Percentiles rank a stretch among this genome's conserved stretches.
These are phyloP conservation scores for Oreochromis mossambicus DNA, from an alignment of 2,797 vertebrate species.

Conservation along the genomic window DNA sequence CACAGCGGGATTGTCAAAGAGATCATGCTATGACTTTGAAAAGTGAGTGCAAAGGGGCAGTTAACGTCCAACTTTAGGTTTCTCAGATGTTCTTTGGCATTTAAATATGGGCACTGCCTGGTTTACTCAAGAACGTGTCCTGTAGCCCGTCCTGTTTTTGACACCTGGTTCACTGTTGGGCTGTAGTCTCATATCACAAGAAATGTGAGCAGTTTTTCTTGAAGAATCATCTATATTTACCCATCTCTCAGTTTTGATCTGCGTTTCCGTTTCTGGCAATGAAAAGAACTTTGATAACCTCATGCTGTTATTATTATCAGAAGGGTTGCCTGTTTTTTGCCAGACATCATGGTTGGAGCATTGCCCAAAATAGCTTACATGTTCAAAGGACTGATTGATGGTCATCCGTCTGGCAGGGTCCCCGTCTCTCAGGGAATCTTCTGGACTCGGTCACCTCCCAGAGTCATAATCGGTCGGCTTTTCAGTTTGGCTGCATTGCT, in stretches of 20 bases:
- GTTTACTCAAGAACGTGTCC: neutral
- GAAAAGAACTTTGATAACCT: neutral
- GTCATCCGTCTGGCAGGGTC: neutral
- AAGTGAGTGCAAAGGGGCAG: neutral
- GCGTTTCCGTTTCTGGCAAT: neutral
- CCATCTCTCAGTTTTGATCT: neutral
- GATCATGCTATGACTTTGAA: neutral
- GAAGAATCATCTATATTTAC: neutral
- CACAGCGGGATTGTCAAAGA: neutral
- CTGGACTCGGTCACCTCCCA: neutral
- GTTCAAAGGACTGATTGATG: neutral
- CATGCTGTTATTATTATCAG: neutral
- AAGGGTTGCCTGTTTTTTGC: neutral
- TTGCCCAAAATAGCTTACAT: neutral
- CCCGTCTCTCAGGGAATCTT: neutral
- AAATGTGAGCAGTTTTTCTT: neutral
- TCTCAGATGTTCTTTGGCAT: fast-evolving
- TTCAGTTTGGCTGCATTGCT: neutral
- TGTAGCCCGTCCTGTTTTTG: neutral
- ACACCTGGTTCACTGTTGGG: neutral
- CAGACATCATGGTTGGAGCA: neutral
- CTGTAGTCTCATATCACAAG: neutral
- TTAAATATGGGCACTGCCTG: neutral
- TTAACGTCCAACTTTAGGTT: neutral
- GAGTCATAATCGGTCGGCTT: neutral